Evolutionary conservation across 2,113 vertebrate species (phyloP).

Genomic region (Neotragus moschatus): DNA sequence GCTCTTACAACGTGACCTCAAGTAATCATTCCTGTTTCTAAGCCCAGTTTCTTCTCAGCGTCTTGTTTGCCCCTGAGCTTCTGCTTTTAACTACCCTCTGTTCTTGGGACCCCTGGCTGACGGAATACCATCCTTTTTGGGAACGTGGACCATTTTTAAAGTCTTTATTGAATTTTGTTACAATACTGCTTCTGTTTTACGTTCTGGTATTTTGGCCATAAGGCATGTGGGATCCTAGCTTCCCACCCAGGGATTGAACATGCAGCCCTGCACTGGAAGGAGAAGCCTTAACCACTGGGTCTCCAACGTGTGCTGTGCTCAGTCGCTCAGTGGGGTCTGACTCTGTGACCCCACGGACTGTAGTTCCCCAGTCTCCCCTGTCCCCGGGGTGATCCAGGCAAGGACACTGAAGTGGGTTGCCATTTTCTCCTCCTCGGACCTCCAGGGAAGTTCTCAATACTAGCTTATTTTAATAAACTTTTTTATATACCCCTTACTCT

Average conservation of each 20-base stretch:
- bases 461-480: not conserved
- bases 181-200: not conserved
- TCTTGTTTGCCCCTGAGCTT: not conserved
- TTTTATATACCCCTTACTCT: not conserved
- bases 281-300: not conserved
- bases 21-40: not conserved
- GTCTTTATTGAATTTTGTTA: not conserved
- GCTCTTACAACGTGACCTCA: not conserved
- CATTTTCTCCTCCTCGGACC: not conserved
- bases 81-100: not conserved
- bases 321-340: not conserved
- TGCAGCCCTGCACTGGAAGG: not conserved
- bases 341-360: not conserved
- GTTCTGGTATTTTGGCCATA: not conserved
- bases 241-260: not conserved
- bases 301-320: not conserved
- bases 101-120: not conserved
- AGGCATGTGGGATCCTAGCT: not conserved
- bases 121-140: not conserved
- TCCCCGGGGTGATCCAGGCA: not conserved
- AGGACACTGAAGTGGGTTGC: not conserved
- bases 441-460: not conserved
- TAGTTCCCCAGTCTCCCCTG: not conserved
- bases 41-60: not conserved
- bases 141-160: not conserved